A percentile compares a stretch with the other conserved stretches of the same genome.
phyloP scores from a whole-genome alignment of 2,113 vertebrate genomes.

The Coracopsis vasa region DNA sequence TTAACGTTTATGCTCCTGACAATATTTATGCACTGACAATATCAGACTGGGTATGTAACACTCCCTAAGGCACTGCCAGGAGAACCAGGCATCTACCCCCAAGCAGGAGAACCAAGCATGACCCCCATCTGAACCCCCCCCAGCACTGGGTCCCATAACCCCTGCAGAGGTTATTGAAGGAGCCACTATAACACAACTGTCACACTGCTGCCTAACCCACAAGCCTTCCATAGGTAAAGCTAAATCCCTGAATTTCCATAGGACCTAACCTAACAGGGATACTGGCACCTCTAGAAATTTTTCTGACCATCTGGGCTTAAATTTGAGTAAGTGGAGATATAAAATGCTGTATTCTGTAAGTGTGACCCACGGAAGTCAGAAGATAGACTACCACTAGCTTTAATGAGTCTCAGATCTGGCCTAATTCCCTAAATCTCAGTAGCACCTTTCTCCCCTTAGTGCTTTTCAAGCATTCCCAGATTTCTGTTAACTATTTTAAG shows the following conservation, averaged over 20 bases:
- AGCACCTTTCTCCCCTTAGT: neutral
- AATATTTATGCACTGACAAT: neutral
- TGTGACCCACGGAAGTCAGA: neutral
- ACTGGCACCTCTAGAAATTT: neutral
- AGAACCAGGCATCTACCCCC: neutral
- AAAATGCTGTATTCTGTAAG: neutral
- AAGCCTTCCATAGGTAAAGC: rapidly evolving
- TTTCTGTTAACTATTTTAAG: neutral
- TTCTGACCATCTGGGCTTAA: neutral
- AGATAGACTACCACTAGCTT: neutral
- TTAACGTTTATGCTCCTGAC: neutral
- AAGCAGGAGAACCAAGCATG: neutral
- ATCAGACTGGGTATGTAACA: neutral
- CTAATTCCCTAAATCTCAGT: neutral
- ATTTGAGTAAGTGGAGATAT: neutral
- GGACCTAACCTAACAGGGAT: neutral
- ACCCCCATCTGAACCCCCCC: neutral
- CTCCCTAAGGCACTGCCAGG: neutral
- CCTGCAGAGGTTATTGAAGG: neutral
- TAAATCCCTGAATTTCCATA: neutral
- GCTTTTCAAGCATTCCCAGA: neutral
- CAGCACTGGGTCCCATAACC: rapidly evolving
- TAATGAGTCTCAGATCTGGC: neutral
- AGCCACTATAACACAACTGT: neutral
- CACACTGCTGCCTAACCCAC: neutral